These are phyloP conservation scores for Scophthalmus maximus DNA, from an alignment of 2,113 vertebrate species.

Conservation along the genomic window DNA sequence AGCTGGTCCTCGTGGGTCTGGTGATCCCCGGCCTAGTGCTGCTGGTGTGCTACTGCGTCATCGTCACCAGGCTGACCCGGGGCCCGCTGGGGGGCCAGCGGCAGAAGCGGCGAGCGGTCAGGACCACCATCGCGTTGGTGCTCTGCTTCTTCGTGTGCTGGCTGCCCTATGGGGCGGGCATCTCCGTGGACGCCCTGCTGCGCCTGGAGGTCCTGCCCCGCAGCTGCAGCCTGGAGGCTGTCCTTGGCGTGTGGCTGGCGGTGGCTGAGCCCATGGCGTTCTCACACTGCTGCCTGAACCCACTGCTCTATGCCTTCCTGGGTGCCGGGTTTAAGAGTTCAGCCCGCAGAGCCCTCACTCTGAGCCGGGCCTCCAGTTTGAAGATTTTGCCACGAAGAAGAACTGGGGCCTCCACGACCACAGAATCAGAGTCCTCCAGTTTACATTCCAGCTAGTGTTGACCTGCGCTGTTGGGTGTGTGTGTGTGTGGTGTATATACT, in stretches of 20 bases:
- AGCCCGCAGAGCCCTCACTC: constrained; percentile 90
- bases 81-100: constrained; percentile 94
- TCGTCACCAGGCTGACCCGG: constrained; percentile 91
- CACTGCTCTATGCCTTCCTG: constrained; percentile 96
- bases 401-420: constrained; percentile 92
- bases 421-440: constrained; percentile 97
- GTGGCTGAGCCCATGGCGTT: constrained; percentile 94
- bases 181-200: constrained; percentile 91
- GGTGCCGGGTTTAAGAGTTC: constrained; percentile 98
- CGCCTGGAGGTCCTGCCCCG: constrained; percentile 87
- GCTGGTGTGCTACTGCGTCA: constrained; percentile 95
- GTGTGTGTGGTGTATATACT: constrained; percentile 31
- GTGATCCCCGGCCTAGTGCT: constrained; percentile 94
- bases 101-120: constrained; percentile 95
- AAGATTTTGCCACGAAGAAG: constrained; percentile 94
- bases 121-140: constrained; percentile 95
- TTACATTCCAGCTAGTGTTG: constrained; percentile 93
- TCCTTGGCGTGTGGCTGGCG: constrained; percentile 89
- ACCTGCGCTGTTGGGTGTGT: constrained; percentile 18
- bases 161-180: constrained; percentile 92
- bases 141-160: constrained; percentile 97
- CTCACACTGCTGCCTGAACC: constrained; percentile 98
- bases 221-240: constrained; percentile 86
- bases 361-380: constrained; percentile 93
- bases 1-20: constrained; percentile 94